Evolutionary conservation across 2,797 vertebrate genomes (phyloP), one percentile per base, ranked within the genome.

Genomic region (Anabacerthia variegaticeps): DNA sequence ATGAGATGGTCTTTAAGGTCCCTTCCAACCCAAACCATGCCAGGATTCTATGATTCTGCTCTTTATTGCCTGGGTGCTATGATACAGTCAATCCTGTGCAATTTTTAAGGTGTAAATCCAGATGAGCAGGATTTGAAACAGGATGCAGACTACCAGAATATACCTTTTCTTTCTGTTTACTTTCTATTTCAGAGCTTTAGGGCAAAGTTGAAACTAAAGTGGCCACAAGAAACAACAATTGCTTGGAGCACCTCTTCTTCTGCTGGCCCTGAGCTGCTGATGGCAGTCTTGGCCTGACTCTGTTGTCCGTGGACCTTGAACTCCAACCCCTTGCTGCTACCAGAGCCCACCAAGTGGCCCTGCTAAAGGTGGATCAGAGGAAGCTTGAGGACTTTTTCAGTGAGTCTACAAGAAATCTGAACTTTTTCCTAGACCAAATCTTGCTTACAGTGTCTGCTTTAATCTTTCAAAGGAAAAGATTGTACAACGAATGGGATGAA

Each of bases 261-360:
- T 46, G 13, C 67, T 34, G 34, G 1, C 73, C 46, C 21, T 26
- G 34, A 16, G 49, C 51, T 74, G 46, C 48, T 52, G 51, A 36
- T 18, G 36, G 20, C 30, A 59, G 21, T 8, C 48, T 76, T 48
- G 34, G 26, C 54, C 13, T 55, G 17, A 44, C 21, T 41, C 49
- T 56, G 10, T 1, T 2, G 51, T 59, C 20, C 9, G 0, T 0
- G 6, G 41, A 12, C 36, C 46, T 77, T 41, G 9, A 32, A 48
- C 39, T 84, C 12, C 72, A 82, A 11, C 1, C 15, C 26, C 32
- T 84, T 37, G 11, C 12, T 54, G 65, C 63, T 30, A 4, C 6
- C 32, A 76, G 39, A 28, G 46, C 59, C n/a, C 30, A 6, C 3
- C 4, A 1, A 24, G 8, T 59, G 7, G 6, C 28, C 7, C 41